A percentile compares a stretch with the other conserved stretches of the same genome.
Conservation (phyloP, 2,888 invertebrate genomes). For the Eupeodes latifasciatus region DNA sequence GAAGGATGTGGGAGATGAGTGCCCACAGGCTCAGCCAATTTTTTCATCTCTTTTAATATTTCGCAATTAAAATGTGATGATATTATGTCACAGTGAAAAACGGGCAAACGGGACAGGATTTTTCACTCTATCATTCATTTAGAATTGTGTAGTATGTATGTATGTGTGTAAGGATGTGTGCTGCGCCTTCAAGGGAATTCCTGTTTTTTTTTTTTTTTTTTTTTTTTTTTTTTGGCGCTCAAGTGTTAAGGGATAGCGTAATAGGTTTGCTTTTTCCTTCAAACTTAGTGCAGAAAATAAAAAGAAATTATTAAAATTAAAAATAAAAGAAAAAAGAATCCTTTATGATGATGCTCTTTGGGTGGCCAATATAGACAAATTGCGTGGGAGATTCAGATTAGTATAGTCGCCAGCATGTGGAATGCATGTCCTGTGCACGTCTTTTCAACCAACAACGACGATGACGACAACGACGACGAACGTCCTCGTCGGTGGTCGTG, state of each 20-base stretch:
- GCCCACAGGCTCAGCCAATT: constrained; percentile 76
- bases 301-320: constrained; percentile 14
- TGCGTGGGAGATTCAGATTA: constrained; percentile 60
- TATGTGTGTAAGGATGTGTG: too few species aligned
- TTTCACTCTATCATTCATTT: constrained; percentile 76
- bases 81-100: constrained; percentile 76
- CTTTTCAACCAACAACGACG: neutral
- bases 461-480: too few species aligned
- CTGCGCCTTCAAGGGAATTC: constrained; percentile 44
- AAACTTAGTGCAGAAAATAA: constrained; percentile 17
- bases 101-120: constrained; percentile 75
- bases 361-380: constrained; percentile 62
- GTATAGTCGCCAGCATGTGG: constrained; percentile 27
- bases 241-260: constrained; percentile 68
- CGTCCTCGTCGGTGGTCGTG: too few species aligned
- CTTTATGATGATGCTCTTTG: constrained; percentile 15
- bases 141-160: constrained; percentile 20
- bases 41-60: constrained; percentile 77
- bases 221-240: constrained; percentile 52
- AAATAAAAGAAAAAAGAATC: constrained; percentile 35
- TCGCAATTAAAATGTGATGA: constrained; percentile 77
- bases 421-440: constrained; percentile 13
- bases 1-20: constrained; percentile 64
- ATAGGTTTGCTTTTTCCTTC: constrained; percentile 33
- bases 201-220: constrained; percentile 22